These are phyloP conservation scores for Apostichopus leukothele DNA, from an alignment of 53 echinoderm and acorn worm genomes.

Conservation along the genomic window DNA sequence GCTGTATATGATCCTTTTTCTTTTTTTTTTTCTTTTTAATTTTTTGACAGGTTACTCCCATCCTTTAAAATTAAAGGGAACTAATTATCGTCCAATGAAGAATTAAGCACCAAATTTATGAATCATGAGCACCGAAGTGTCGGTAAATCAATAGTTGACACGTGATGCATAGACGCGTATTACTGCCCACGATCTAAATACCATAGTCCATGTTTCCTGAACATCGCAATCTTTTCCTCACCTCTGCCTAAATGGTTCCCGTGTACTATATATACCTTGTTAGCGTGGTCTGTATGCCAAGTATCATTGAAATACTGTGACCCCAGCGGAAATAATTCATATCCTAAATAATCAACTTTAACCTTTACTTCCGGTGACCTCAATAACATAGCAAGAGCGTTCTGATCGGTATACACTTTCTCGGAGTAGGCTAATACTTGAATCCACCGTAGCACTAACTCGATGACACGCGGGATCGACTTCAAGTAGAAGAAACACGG, in stretches of 20 bases:
- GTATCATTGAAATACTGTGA: constrained; percentile 22
- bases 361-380: not conserved
- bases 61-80: too few relatives aligned
- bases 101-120: too few relatives aligned
- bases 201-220: constrained; percentile 35
- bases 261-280: constrained; percentile 23
- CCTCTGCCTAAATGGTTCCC: constrained; percentile 45
- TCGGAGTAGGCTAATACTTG: not conserved
- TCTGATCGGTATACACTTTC: too few relatives aligned
- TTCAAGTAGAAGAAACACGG: constrained; percentile 52
- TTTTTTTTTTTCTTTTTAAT: too few relatives aligned
- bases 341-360: constrained; percentile 30
- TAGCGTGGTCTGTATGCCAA: constrained; percentile 9
- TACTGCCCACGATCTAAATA: not conserved
- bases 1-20: too few relatives aligned
- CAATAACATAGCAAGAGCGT: not conserved
- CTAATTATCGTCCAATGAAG: too few relatives aligned
- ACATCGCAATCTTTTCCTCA: constrained; percentile 27
- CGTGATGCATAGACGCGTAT: too few relatives aligned
- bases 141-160: too few relatives aligned
- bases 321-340: constrained; percentile 19
- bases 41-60: too few relatives aligned
- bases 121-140: too few relatives aligned
- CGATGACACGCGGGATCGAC: constrained; percentile 18
- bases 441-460: not conserved